Evolutionary conservation across 2,888 invertebrate species (phyloP), one percentile per base, ranked within the genome.

Genomic region (Choristoneura rosaceana): DNA sequence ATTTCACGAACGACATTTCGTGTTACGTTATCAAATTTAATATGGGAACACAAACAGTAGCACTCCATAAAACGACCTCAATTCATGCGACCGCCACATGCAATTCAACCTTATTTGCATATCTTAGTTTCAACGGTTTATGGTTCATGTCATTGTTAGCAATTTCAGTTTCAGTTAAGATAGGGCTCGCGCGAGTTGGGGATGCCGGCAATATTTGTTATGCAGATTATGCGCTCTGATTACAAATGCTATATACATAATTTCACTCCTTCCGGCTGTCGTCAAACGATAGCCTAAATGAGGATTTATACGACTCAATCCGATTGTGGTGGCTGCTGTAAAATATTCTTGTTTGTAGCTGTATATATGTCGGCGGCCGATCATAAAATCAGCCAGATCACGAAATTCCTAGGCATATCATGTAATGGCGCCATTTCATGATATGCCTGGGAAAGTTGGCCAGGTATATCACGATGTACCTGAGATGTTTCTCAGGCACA

Each of bases 41-140:
- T 64, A 65, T n/a, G 45, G 60, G n/a, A 52, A 70, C 60, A 47
- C 59, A 62, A 60, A 68, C 74, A 15, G 64, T 25, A 33, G 70
- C 67, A 74, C 67, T 73, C 50, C 55, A 73, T 74, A 74, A 73
- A 74, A 63, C 70, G 52, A 77, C 76, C 79, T 75, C 73, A 75
- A 76, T 77, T 79, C 78, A 78, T 81, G 84, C 78, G 77, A 75
- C 76, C 77, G 78, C 78, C 81, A 82, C 84, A 85, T 87, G 82
- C 83, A 83, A 84, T 84, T 81, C 82, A 77, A 82, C 76, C 76
- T 79, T 77, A 88, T 88, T 88, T 87, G 83, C 88, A 88, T 88
- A 86, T 87, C 86, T 88, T 82, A 84, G 82, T 80, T 83, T 75
- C 79, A 82, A 81, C 83, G 82, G 83, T 86, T 75, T 88, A 84